These are phyloP conservation scores for Theristicus caerulescens DNA, from an alignment of 2,113 vertebrate genomes.

Conservation along the genomic window DNA sequence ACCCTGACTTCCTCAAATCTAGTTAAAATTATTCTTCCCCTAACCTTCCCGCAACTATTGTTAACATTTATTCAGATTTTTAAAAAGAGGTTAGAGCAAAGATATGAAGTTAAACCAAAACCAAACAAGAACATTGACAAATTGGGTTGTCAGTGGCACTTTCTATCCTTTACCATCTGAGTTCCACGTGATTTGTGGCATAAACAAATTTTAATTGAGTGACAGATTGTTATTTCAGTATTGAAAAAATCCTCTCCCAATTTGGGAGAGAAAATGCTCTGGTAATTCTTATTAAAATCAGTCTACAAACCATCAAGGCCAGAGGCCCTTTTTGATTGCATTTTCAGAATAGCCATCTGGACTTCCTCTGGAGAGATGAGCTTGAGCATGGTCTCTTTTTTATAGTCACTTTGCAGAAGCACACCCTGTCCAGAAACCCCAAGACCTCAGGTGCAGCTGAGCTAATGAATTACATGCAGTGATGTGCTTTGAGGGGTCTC, in stretches of 20 bases:
- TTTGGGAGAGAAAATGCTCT: slow-evolving; percentile 33
- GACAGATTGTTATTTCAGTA: slow-evolving; percentile 51
- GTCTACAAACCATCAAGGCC: neutral
- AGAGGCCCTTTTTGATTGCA: slow-evolving; percentile 47
- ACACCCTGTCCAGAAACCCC: neutral
- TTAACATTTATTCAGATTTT: neutral
- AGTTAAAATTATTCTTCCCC: neutral
- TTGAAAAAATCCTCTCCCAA: slow-evolving; percentile 29
- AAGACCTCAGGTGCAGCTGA: slow-evolving; percentile 35
- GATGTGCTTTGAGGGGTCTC: slow-evolving; percentile 19
- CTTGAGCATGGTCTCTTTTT: neutral
- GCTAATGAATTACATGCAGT: slow-evolving; percentile 5
- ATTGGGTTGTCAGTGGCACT: neutral
- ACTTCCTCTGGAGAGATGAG: slow-evolving; percentile 34
- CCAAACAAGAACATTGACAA: neutral
- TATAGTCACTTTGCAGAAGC: neutral
- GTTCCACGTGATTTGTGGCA: neutral
- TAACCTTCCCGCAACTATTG: neutral
- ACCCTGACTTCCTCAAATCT: neutral
- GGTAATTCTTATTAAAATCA: slow-evolving; percentile 61
- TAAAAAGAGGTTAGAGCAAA: neutral
- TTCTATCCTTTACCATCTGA: neutral
- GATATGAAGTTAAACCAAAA: neutral
- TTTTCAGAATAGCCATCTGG: slow-evolving; percentile 63
- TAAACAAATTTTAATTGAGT: slow-evolving; percentile 47